Base-by-base conservation (phyloP, 2,888 invertebrate species). In the Chloroclysta siterata region DNA sequence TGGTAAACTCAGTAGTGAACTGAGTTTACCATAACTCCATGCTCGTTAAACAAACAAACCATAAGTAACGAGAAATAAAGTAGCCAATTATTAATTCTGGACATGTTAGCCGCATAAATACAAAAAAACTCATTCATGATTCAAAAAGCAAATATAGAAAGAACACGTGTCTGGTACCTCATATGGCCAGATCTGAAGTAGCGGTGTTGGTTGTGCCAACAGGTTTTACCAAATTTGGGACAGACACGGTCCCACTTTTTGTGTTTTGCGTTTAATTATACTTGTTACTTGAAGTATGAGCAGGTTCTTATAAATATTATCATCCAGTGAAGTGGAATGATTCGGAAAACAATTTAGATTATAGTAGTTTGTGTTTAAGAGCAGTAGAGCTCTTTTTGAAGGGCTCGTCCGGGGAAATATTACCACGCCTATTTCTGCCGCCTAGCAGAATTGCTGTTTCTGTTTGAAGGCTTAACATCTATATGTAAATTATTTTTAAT, bases 211-310 rank as follows among this genome's bases (percentile, higher is more conserved):
- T 78, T 78, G 80, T 79, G 71, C 60, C 71, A 80, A 85, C 85
- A 80, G 79, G 84, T 85, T 82, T 77, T 68, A 66, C 81, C 79
- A 75, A 83, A 83, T 83, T 82, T 73, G 79, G 84, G 75, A 73
- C 80, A 72, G 53, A 55, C 54, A 36, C 60, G 22, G 63, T 52
- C 53, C 17, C 48, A 39, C 62, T 15, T 42, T 62, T 69, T 63
- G 55, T 53, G 53, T 53, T 53, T 39, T 42, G 44, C 42, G 48
- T 58, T 54, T 64, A 60, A 66, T 66, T 66, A 63, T 0, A 14
- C 8, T 15, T 3, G 36, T 39, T 33, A 17, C n/a, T 5, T 11
- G 10, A 22, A 17, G 15, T 13, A 11, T 11, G 5, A 11, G 22
- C 17, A 46, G 17, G 14, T 39, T 39, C 7, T 33, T 39, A 11